Percentiles rank a stretch among this genome's conserved stretches.
phyloP scores from a whole-genome alignment of 2,888 invertebrate species.

The Drosophila suboccidentalis region DNA sequence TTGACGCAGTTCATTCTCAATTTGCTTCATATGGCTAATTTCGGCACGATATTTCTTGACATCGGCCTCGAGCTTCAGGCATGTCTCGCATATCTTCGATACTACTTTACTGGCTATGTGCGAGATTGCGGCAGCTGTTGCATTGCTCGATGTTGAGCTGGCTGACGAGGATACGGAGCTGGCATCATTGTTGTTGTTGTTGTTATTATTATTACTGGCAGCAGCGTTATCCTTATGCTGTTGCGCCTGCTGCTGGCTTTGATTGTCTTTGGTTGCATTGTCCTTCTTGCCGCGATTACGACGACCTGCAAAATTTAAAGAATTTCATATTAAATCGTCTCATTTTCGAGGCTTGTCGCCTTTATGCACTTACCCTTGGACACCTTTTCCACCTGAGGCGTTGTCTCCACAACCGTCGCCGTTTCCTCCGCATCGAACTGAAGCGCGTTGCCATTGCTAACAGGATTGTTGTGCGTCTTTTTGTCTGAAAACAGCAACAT shows the following conservation, averaged over 20 bases:
- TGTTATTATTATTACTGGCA: constrained; percentile 47
- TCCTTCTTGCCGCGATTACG: constrained; percentile 85
- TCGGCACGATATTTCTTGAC: constrained; percentile 85
- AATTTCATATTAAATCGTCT: not conserved
- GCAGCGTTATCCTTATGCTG: constrained; percentile 62
- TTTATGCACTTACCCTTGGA: constrained; percentile 74
- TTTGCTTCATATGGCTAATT: constrained; percentile 85
- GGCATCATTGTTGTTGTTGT: constrained; percentile 69
- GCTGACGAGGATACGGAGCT: constrained; percentile 74
- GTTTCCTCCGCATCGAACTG: constrained; percentile 83
- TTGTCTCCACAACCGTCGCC: constrained; percentile 75
- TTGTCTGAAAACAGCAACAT: constrained; percentile 55
- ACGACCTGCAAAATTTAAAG: constrained; percentile 71
- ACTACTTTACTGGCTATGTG: constrained; percentile 85
- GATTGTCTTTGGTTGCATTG: constrained; percentile 85
- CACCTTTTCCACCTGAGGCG: constrained; percentile 75
- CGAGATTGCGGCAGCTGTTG: constrained; percentile 82
- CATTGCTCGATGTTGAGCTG: constrained; percentile 81
- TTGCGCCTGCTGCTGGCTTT: constrained; percentile 67
- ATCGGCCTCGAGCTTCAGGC: constrained; percentile 85
- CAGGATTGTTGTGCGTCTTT: constrained; percentile 60
- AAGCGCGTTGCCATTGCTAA: constrained; percentile 82
- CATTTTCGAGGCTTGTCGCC: no score
- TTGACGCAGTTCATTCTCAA: constrained; percentile 85
- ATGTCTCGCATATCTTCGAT: constrained; percentile 85